A percentile compares a stretch with the other conserved stretches of the same genome.
Evolutionary conservation across 1,140 invertebrate genomes (phyloP).

Genomic region (Nixonia krombeini): DNA sequence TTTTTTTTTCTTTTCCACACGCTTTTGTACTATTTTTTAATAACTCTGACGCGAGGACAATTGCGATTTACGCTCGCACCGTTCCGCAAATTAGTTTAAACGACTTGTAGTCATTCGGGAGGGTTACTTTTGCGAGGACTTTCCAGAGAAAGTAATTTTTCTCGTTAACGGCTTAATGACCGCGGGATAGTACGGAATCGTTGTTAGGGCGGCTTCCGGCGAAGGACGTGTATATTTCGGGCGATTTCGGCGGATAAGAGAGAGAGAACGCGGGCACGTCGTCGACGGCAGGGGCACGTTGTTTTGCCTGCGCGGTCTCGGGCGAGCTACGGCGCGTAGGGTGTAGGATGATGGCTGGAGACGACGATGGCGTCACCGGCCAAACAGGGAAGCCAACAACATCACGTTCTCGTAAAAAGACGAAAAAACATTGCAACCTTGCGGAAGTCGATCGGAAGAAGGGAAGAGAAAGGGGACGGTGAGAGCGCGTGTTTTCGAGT

Average conservation of each 20-base stretch:
- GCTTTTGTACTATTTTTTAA: no score
- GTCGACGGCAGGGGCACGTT: not conserved
- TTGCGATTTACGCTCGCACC: no score
- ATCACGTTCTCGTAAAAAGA: conserved; percentile 42
- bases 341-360: conserved; percentile 46
- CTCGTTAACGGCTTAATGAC: not conserved
- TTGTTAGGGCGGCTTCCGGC: not conserved
- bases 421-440: conserved; percentile 13
- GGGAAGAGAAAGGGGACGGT: conserved; percentile 42
- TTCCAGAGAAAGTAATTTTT: not conserved
- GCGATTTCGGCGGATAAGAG: not conserved
- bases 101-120: no score
- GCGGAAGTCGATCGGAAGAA: conserved; percentile 10
- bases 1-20: no score
- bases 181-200: not conserved
- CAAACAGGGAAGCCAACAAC: conserved; percentile 36
- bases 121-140: no score
- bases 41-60: no score
- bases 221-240: not conserved
- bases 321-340: conserved; percentile 5
- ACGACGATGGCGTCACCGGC: conserved; percentile 47
- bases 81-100: no score
- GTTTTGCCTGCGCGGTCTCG: not conserved
- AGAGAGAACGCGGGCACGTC: conserved; percentile 1
- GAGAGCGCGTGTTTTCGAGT: no score